A percentile compares a stretch with the other conserved stretches of the same genome.
phyloP scores from a whole-genome alignment of 2,113 vertebrate genomes.

The Oncorhynchus mykiss region DNA sequence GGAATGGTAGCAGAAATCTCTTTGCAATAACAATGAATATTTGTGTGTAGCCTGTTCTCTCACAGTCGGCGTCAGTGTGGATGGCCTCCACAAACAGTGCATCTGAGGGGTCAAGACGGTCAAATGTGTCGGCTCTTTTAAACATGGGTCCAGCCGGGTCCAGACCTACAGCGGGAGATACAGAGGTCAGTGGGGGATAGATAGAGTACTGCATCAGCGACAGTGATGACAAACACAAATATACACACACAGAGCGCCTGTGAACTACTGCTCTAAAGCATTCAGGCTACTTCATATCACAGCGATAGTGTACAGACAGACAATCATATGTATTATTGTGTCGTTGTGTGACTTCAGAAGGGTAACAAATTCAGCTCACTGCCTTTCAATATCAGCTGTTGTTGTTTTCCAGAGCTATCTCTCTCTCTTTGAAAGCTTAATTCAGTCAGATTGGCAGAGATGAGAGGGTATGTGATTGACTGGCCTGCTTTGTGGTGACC shows the following conservation, averaged over 20 bases:
- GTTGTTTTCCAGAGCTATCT: constrained; percentile 38
- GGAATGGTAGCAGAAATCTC: no score
- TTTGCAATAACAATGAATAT: neutral
- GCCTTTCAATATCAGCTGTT: constrained; percentile 37
- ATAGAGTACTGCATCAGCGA: no score
- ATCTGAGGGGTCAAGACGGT: constrained; percentile 88
- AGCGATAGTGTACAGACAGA: constrained; percentile 21
- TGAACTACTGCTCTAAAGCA: no score
- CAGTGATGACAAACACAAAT: no score
- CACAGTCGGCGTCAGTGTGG: constrained; percentile 93
- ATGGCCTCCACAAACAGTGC: constrained; percentile 93
- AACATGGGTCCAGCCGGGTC: constrained; percentile 93
- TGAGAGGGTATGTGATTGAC: constrained; percentile 1
- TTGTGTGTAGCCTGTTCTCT: constrained; percentile 49
- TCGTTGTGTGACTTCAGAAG: neutral
- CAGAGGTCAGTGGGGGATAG: no score
- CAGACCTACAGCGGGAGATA: constrained; percentile 71
- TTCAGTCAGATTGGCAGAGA: constrained; percentile 12
- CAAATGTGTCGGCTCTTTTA: constrained; percentile 79
- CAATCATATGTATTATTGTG: constrained; percentile 21
- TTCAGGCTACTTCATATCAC: neutral
- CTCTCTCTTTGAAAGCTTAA: constrained; percentile 31
- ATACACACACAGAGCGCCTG: no score
- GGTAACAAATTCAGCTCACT: constrained; percentile 16
- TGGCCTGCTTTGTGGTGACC: constrained; percentile 16